Conservation (phyloP, 2,797 vertebrate species). For the Poecilia gillii region DNA sequence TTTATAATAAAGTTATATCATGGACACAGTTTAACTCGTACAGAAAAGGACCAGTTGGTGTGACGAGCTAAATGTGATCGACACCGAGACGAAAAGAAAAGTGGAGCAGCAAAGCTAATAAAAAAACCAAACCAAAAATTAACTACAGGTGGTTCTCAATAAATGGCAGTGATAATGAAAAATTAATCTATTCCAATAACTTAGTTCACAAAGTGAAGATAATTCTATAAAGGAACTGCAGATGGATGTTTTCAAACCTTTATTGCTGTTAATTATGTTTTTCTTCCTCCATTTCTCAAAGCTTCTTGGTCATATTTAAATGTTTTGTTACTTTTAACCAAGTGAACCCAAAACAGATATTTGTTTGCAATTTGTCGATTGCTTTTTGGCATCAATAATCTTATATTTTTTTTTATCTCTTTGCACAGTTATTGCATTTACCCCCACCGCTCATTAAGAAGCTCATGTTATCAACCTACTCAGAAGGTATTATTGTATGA, state of each 20-base stretch:
- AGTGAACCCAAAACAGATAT: not conserved
- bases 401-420: not conserved
- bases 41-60: not conserved
- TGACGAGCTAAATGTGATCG: not conserved
- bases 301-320: not conserved
- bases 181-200: not conserved
- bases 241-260: not conserved
- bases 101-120: not conserved
- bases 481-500: slow-evolving; percentile 35
- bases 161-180: not conserved
- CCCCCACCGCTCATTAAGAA: slow-evolving; percentile 19
- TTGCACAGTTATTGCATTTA: slow-evolving; percentile 64
- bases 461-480: slow-evolving; percentile 2
- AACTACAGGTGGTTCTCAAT: not conserved
- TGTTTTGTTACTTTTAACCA: not conserved
- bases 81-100: not conserved
- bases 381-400: not conserved
- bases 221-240: not conserved
- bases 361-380: not conserved
- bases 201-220: not conserved
- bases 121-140: not conserved
- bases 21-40: not conserved
- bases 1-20: not conserved
- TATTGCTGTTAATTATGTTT: not conserved
- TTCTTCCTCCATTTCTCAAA: not conserved